Evolutionary conservation across 1,140 invertebrate genomes (phyloP), one percentile per base, ranked within the genome.

Genomic region (Diplogasteroides magnus): DNA sequence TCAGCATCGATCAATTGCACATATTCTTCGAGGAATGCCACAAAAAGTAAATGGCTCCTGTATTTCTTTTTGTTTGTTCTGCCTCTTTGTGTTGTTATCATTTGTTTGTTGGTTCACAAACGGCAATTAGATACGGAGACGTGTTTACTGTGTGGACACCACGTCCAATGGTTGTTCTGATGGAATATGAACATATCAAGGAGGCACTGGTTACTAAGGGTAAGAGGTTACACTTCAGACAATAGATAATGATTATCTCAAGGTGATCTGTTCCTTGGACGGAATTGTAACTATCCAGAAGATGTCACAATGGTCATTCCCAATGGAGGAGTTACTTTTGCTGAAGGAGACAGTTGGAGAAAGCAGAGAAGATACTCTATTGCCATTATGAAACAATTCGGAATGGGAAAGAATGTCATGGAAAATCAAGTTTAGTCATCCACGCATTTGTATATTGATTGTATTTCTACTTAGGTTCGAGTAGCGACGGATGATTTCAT

Each of bases 361-460:
- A n/a, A 32, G 23, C 27, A 28, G 23, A 23, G 69, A 23, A 0
- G 69, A 14, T 31, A 72, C 28, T 71, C 68, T 14, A 67, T 71
- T 26, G 29, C 19, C 3, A 59, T 71, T 28, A 32, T 71, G 13
- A 11, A 67, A 29, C 29, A 71, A 25, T 71, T 71, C 25, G 69
- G 69, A 73, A 57, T 71, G 48, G 69, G 69, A 2, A n/a, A n/a
- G n/a, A n/a, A n/a, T n/a, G n/a, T n/a, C n/a, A n/a, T n/a, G n/a
- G n/a, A n/a, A n/a, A n/a, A 55, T 31, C 31, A 71, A 71, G 25
- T 15, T 71, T 11, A 71, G n/a, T n/a, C n/a, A n/a, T n/a, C n/a
- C n/a, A n/a, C n/a, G n/a, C n/a, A n/a, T n/a, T n/a, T n/a, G n/a
- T n/a, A n/a, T n/a, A n/a, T n/a, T n/a, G n/a, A n/a, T n/a, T n/a